phyloP scores from a whole-genome alignment of 2,113 vertebrate species.

The Vulpes vulpes region DNA sequence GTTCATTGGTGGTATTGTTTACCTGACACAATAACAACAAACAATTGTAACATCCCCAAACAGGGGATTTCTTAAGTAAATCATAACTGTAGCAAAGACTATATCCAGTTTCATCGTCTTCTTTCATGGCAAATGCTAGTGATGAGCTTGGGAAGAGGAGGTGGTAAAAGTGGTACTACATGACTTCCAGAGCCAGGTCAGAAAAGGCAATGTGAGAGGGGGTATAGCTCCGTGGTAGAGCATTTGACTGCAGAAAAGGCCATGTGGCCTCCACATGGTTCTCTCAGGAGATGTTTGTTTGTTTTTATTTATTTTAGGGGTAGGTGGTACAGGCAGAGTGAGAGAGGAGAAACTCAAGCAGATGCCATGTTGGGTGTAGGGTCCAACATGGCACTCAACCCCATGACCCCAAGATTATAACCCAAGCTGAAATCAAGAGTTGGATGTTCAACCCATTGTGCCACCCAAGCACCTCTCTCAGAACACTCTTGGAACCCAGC shows the following conservation, averaged over 20 bases:
- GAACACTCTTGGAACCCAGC: background rate
- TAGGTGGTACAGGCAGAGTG: background rate
- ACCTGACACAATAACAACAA: background rate
- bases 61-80: background rate
- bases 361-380: background rate
- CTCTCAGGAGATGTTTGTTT: background rate
- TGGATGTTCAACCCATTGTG: background rate
- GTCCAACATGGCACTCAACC: background rate
- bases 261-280: background rate
- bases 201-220: no score
- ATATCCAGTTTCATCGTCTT: background rate
- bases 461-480: background rate
- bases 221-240: no score
- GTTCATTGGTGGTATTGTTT: background rate
- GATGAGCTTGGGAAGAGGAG: fast-evolving
- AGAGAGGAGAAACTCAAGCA: background rate
- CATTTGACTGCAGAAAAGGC: no score
- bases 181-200: background rate
- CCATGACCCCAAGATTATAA: background rate
- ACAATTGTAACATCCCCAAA: background rate
- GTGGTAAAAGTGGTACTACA: background rate
- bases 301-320: background rate
- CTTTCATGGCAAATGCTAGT: background rate
- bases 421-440: background rate
- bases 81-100: background rate